Conservation (phyloP, 2,888 invertebrate species). For the Chloroclystis v-ata region DNA sequence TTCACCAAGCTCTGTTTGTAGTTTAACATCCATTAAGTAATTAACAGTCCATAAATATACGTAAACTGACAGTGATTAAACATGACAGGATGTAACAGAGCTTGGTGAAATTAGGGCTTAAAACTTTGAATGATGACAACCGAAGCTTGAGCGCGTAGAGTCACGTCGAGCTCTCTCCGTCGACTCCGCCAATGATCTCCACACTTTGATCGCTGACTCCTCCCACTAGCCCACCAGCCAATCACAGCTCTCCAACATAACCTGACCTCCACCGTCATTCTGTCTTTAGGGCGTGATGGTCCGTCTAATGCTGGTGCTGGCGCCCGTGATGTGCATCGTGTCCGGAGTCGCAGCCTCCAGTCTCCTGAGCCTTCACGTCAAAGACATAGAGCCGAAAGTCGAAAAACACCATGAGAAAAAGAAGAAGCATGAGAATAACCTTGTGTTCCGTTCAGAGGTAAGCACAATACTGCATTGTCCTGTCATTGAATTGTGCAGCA, state of each 20-base stretch:
- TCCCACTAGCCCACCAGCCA: background rate
- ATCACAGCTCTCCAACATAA: conserved; percentile 15
- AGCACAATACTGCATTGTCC: conserved; percentile 5
- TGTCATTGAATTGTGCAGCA: no score
- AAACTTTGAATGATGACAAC: conserved; percentile 54
- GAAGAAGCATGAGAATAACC: conserved; percentile 83
- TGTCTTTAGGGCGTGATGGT: conserved; percentile 95
- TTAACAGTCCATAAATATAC: no score
- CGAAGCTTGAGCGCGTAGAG: conserved; percentile 63
- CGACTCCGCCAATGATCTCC: conserved; percentile 70
- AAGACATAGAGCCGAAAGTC: conserved; percentile 83
- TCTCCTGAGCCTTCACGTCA: conserved; percentile 90
- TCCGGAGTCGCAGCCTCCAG: conserved; percentile 97
- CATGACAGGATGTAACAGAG: no score
- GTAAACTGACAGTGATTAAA: no score
- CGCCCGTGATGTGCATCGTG: conserved; percentile 98
- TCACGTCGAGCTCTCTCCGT: conserved; percentile 57
- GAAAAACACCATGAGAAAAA: conserved; percentile 81
- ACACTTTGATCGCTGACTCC: conserved; percentile 82
- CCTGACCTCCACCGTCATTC: conserved; percentile 18
- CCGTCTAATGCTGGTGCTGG: conserved; percentile 97
- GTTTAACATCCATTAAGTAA: no score
- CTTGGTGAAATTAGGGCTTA: no score
- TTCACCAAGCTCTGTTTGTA: no score
- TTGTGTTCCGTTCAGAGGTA: conserved; percentile 88